Evolutionary conservation across 2,113 vertebrate species (phyloP), one percentile per base, ranked within the genome.

Genomic region (Dryoscopus gambensis): DNA sequence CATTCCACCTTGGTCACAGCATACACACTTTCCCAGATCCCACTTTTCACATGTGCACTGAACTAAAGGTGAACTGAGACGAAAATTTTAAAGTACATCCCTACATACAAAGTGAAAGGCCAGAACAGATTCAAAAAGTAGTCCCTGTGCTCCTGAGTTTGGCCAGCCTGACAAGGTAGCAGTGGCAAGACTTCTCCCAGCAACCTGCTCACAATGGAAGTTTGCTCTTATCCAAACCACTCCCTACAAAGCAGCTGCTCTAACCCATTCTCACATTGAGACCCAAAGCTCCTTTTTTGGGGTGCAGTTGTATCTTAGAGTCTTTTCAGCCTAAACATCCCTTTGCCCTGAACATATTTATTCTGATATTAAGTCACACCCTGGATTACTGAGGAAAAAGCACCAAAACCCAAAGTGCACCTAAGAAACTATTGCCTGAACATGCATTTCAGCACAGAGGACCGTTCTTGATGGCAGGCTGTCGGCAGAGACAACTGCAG

Each of bases 21-120:
- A 52, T 2, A 20, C 2, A 3, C 24, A 28, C 39, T 33, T 59
- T 15, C 16, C 64, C 25, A 68, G 19, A 24, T 82, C 53, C 27
- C 33, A 50, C 19, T 75, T 84, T 33, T 59, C 78, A 55, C 15
- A 11, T 1, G 7, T 21, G 12, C 18, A 11, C 59, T 40, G 30
- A 87, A 63, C 2, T 5, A 49, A 44, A 88, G 52, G 25, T 5
- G 7, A 92, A 55, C 3, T 0, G 0, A 73, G n/a, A 37, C 5
- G 1, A 6, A 56, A 7, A 68, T 76, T 31, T 67, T 21, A 11
- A 91, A 76, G 24, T 19, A 59, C 7, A 5, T 50, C 53, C 23
- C 53, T 60, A 24, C 18, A 47, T 17, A 44, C 12, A 37, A 78
- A 84, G 33, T 5, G 16, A 76, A 64, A 84, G 21, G 21, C 4